Conservation (phyloP, 2,888 invertebrate genomes). For the Diabrotica balteata region DNA sequence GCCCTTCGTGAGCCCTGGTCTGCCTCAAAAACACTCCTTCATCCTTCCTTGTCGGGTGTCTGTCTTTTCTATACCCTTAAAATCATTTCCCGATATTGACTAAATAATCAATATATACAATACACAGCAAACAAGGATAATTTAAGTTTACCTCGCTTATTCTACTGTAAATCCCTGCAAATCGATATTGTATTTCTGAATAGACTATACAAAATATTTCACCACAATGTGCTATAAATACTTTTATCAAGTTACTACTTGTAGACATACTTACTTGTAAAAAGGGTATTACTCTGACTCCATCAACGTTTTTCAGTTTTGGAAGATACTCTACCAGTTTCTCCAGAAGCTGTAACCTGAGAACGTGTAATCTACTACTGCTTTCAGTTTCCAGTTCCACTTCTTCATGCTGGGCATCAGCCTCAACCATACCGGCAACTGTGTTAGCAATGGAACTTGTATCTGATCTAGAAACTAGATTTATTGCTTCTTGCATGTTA, state of each 20-base stretch:
- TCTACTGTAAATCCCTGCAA: too few relatives aligned
- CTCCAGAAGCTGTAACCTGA: conserved; percentile 76
- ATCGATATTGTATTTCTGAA: too few relatives aligned
- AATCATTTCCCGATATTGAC: too few relatives aligned
- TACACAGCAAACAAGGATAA: too few relatives aligned
- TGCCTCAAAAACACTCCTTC: too few relatives aligned
- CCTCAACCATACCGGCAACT: conserved; percentile 43
- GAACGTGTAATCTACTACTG: conserved; percentile 67
- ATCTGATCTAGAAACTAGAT: conserved; percentile 65
- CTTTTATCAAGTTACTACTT: background rate
- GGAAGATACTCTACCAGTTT: conserved; percentile 81
- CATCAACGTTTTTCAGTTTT: conserved; percentile 77
- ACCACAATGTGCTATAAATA: too few relatives aligned
- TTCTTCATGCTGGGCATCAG: conserved; percentile 50
- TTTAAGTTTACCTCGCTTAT: too few relatives aligned
- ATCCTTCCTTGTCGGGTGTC: too few relatives aligned
- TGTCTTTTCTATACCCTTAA: too few relatives aligned
- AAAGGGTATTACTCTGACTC: conserved; percentile 87
- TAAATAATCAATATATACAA: too few relatives aligned
- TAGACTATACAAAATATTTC: too few relatives aligned
- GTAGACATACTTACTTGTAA: conserved; percentile 66
- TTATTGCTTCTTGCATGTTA: conserved; percentile 65
- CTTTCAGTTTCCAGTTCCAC: conserved; percentile 56
- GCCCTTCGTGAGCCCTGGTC: too few relatives aligned
- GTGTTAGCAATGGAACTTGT: conserved; percentile 60